Percentiles rank a stretch among this genome's conserved stretches.
Evolutionary conservation across 2,113 vertebrate species (phyloP).

Genomic region (Pandion haliaetus): DNA sequence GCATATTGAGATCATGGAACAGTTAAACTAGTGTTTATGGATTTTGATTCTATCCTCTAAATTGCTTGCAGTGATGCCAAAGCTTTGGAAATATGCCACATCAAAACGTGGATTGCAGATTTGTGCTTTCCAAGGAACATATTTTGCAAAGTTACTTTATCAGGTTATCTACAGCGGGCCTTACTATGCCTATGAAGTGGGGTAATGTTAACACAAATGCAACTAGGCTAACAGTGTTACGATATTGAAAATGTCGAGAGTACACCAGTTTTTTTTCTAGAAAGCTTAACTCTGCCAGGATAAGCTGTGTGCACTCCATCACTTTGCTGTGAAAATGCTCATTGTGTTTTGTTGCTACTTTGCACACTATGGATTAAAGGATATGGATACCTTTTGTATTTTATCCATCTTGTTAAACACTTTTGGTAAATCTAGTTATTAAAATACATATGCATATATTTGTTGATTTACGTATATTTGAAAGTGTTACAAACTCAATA

Average conservation of each 20-base stretch:
- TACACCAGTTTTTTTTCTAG: neutral
- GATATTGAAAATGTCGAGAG: neutral
- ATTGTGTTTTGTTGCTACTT: neutral
- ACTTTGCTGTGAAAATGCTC: neutral
- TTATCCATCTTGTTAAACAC: neutral
- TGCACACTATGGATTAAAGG: neutral
- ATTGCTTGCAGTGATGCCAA: neutral
- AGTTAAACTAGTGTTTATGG: neutral
- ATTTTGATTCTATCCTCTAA: neutral
- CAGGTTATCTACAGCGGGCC: neutral
- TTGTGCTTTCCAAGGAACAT: neutral
- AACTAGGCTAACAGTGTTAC: neutral
- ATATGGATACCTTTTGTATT: neutral
- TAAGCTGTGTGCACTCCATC: neutral
- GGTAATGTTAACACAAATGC: neutral
- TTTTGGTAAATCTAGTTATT: neutral
- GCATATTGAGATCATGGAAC: neutral
- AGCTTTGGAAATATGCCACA: neutral
- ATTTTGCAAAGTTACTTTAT: neutral
- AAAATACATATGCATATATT: neutral
- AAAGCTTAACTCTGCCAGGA: neutral
- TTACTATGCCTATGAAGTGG: neutral
- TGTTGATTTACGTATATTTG: neutral
- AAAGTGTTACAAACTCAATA: neutral
- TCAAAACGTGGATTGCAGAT: neutral